Conservation (phyloP, 1,140 invertebrate species). For the Stegodyphus dumicola region DNA sequence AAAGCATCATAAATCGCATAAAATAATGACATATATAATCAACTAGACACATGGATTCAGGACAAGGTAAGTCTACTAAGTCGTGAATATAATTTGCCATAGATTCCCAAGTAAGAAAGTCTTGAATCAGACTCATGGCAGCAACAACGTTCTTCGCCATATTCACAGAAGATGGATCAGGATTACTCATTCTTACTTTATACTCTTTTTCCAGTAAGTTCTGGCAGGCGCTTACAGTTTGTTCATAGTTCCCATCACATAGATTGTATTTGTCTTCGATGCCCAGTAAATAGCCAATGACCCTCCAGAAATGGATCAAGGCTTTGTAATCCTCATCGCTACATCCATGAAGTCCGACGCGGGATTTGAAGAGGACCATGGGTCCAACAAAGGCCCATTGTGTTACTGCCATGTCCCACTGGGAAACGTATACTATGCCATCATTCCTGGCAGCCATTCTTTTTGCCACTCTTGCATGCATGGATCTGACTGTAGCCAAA, state of each 20-base stretch:
- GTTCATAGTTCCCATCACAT: slow-evolving; percentile 70
- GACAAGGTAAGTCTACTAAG: slow-evolving; percentile 10
- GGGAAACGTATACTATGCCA: slow-evolving; percentile 70
- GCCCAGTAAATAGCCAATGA: slow-evolving; percentile 83
- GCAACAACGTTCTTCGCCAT: slow-evolving; percentile 34
- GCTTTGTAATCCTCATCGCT: slow-evolving; percentile 76
- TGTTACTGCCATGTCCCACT: slow-evolving; percentile 85
- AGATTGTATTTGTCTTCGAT: slow-evolving; percentile 81
- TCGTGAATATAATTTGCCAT: slow-evolving; percentile 26
- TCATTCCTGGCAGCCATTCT: slow-evolving; percentile 51
- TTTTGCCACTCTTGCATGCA: slow-evolving; percentile 68
- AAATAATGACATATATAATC: slow-evolving; percentile 15
- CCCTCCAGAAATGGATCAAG: slow-evolving; percentile 84
- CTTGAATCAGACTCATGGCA: slow-evolving; percentile 14
- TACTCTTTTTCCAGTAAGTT: slow-evolving; percentile 17
- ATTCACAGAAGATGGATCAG: slow-evolving; percentile 1
- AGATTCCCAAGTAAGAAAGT: slow-evolving; percentile 6
- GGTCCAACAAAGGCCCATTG: slow-evolving; percentile 80
- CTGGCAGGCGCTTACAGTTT: slow-evolving; percentile 63
- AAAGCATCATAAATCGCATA: slow-evolving; percentile 15
- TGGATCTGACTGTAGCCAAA: slow-evolving; percentile 68
- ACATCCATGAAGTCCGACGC: slow-evolving; percentile 73
- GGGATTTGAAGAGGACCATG: slow-evolving; percentile 75
- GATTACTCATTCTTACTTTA: background rate
- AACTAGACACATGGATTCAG: background rate